Evolutionary conservation across 2,113 vertebrate species (phyloP).

Genomic region (Cariama cristata): DNA sequence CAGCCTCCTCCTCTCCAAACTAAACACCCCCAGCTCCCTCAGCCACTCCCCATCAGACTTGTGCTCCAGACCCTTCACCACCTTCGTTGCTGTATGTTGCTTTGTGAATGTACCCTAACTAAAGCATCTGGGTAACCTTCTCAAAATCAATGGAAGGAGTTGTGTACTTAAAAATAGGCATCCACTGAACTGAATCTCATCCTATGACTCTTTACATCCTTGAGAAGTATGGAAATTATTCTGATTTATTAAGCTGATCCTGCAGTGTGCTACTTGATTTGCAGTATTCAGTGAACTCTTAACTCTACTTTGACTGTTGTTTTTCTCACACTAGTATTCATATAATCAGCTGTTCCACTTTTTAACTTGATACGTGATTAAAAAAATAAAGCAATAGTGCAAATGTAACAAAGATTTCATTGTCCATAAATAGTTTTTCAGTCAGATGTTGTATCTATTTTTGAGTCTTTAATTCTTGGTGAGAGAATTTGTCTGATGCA

Average conservation of each 20-base stretch:
- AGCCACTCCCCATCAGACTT: too few relatives aligned
- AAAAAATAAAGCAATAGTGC: neutral
- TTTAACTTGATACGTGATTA: neutral
- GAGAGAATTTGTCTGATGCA: neutral
- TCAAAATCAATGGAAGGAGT: neutral
- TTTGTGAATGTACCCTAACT: neutral
- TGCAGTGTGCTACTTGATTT: neutral
- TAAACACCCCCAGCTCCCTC: too few relatives aligned
- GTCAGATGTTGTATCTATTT: neutral
- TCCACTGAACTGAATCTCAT: neutral
- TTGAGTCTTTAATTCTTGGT: neutral
- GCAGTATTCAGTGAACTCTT: neutral
- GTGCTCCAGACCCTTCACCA: too few relatives aligned
- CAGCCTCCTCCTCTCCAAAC: too few relatives aligned
- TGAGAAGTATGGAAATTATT: neutral
- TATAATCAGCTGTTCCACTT: neutral
- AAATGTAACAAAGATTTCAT: neutral
- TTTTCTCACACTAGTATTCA: neutral
- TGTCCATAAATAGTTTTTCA: neutral
- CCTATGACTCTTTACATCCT: neutral
- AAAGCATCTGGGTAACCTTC: neutral
- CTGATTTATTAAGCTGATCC: neutral
- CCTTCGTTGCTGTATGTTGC: too few relatives aligned
- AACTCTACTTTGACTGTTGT: neutral
- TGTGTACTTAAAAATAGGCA: neutral